A percentile compares a stretch with the other conserved stretches of the same genome.
These are phyloP conservation scores for Hemistola chrysoprasaria DNA, from an alignment of 2,888 invertebrate genomes.

Conservation along the genomic window DNA sequence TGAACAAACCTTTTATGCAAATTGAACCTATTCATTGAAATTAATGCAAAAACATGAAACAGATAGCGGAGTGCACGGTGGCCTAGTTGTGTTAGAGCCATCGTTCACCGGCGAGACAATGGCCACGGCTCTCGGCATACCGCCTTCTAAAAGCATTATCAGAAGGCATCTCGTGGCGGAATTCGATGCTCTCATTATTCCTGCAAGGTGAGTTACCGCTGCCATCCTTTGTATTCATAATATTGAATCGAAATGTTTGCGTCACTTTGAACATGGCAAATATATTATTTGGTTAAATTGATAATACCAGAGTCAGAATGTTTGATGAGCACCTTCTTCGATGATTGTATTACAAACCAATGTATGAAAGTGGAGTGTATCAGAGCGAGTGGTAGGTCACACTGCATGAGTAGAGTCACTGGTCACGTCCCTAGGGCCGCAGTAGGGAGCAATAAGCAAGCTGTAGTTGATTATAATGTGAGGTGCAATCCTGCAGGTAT, in stretches of 20 bases:
- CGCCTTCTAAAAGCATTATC: slow-evolving; percentile 96
- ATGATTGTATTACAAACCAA: slow-evolving; percentile 14
- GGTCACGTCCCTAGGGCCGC: slow-evolving; percentile 46
- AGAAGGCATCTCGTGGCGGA: slow-evolving; percentile 95
- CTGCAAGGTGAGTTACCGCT: slow-evolving; percentile 88
- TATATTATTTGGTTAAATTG: slow-evolving; percentile 12
- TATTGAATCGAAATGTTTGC: slow-evolving; percentile 40
- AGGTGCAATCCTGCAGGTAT: slow-evolving; percentile 86
- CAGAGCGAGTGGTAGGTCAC: slow-evolving; percentile 23
- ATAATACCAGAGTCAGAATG: slow-evolving; percentile 1
- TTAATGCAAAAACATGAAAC: slow-evolving; percentile 29
- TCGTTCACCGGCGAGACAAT: slow-evolving; percentile 97
- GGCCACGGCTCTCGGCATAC: slow-evolving; percentile 96
- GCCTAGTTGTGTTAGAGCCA: slow-evolving; percentile 95
- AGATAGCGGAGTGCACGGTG: slow-evolving; percentile 98
- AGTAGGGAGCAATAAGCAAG: slow-evolving; percentile 49
- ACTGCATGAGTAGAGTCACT: slow-evolving; percentile 32
- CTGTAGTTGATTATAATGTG: slow-evolving; percentile 80
- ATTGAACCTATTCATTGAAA: slow-evolving; percentile 7
- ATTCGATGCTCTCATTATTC: slow-evolving; percentile 94
- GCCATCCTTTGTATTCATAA: neutral
- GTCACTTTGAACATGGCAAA: slow-evolving; percentile 20
- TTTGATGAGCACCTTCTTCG: slow-evolving; percentile 18
- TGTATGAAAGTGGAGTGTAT: slow-evolving; percentile 9
- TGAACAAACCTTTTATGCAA: neutral